These are phyloP conservation scores for Pseudochirops cupreus DNA, from an alignment of 2,797 vertebrate genomes.

Conservation along the genomic window DNA sequence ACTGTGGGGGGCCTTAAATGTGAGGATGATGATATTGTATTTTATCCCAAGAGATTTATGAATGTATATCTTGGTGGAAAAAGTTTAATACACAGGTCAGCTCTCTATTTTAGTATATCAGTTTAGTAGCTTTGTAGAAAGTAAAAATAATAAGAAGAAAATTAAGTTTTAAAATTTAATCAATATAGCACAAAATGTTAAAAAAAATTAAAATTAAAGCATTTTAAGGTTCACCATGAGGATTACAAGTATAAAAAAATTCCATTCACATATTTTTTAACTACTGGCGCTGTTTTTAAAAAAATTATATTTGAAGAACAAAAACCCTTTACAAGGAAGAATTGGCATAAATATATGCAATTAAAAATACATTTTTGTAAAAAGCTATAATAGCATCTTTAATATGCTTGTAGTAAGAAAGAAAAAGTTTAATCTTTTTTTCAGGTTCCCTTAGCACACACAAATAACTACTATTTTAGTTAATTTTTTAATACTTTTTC, in stretches of 20 bases:
- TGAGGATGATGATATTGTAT: not conserved
- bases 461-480: constrained; percentile 41
- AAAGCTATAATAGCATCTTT: constrained; percentile 62
- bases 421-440: constrained; percentile 59
- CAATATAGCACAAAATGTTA: constrained; percentile 51
- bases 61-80: not conserved
- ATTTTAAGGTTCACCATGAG: constrained; percentile 42
- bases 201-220: constrained; percentile 24
- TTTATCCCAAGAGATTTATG: not conserved
- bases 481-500: not conserved
- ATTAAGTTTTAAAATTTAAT: constrained; percentile 48
- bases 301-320: constrained; percentile 32
- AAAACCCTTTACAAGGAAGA: constrained; percentile 54
- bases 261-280: constrained; percentile 62
- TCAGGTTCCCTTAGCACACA: constrained; percentile 40
- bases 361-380: constrained; percentile 63
- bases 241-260: constrained; percentile 67
- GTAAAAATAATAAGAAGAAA: not conserved
- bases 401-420: constrained; percentile 63
- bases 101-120: not conserved
- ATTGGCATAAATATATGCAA: constrained; percentile 73
- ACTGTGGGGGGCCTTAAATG: not conserved
- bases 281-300: constrained; percentile 42
- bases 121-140: not conserved
- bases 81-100: not conserved